These are phyloP conservation scores for Xestia c-nigrum DNA, from an alignment of 2,888 invertebrate genomes.

Conservation along the genomic window DNA sequence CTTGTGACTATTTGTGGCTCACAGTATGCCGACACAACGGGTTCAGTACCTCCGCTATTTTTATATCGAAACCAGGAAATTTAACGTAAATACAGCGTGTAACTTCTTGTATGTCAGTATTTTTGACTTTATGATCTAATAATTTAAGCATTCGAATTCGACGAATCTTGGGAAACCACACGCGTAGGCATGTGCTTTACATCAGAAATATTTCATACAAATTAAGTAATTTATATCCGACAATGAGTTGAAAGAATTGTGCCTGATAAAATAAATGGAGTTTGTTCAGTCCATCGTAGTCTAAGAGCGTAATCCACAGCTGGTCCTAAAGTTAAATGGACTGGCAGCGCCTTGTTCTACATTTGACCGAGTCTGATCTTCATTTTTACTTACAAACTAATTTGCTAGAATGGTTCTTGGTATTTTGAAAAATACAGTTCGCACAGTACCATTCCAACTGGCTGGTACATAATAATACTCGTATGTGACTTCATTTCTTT, in stretches of 20 bases:
- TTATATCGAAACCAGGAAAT: conserved; percentile 55
- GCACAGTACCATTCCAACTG: neutral
- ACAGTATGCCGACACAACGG: conserved; percentile 52
- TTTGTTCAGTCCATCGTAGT: conserved; percentile 3
- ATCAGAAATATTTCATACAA: conserved; percentile 59
- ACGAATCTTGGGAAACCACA: conserved; percentile 55
- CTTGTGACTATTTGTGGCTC: conserved; percentile 48
- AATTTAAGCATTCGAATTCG: conserved; percentile 57
- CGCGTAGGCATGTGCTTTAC: conserved; percentile 57
- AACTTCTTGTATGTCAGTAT: conserved; percentile 62
- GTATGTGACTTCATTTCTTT: conserved; percentile 9
- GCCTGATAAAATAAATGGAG: conserved; percentile 44
- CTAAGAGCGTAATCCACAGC: neutral
- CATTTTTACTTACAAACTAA: conserved; percentile 10
- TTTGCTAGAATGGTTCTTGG: neutral
- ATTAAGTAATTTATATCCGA: conserved; percentile 54
- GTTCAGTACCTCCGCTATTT: conserved; percentile 55
- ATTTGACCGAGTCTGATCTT: neutral
- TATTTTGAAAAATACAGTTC: neutral
- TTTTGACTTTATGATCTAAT: conserved; percentile 67
- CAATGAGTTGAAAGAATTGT: conserved; percentile 46
- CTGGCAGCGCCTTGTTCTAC: neutral
- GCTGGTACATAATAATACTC: neutral
- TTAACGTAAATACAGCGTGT: conserved; percentile 61
- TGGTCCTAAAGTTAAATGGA: conserved; percentile 23